phyloP scores from a whole-genome alignment of 1,140 invertebrate genomes.

The Sycophila sp. region DNA sequence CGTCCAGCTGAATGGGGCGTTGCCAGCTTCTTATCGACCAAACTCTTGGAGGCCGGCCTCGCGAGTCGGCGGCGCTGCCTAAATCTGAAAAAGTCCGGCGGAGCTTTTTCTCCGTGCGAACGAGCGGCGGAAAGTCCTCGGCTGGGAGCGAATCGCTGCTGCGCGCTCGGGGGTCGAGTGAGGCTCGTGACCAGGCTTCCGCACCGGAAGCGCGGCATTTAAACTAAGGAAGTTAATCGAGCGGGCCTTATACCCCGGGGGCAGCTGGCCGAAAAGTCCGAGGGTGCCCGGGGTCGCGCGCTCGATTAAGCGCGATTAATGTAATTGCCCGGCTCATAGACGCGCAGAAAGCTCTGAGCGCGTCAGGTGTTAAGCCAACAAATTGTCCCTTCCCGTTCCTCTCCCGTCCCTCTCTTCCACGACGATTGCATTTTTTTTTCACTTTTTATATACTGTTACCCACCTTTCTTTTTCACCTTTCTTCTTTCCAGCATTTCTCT shows the following conservation, averaged over 20 bases:
- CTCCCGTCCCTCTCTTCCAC: background rate
- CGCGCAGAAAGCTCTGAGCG: background rate
- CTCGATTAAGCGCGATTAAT: background rate
- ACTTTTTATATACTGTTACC: no score
- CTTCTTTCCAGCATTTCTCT: no score
- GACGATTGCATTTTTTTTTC: background rate
- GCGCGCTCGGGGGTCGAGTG: no score
- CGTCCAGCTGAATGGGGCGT: conserved; percentile 46
- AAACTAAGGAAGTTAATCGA: background rate
- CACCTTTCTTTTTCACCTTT: no score
- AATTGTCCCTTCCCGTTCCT: background rate
- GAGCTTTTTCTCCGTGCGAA: no score
- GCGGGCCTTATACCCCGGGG: background rate
- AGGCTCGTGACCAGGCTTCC: background rate
- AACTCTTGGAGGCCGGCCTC: no score
- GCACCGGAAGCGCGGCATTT: background rate
- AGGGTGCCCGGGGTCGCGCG: no score
- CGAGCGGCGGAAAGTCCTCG: no score
- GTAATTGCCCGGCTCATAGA: background rate
- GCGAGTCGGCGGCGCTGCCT: background rate
- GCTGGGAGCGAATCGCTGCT: no score
- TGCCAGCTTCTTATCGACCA: conserved; percentile 57
- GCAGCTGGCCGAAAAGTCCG: no score
- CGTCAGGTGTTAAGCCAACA: background rate
- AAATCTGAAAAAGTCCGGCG: conserved; percentile 21